Conservation (phyloP, 2,888 invertebrate genomes). For the Melanotus villosus region DNA sequence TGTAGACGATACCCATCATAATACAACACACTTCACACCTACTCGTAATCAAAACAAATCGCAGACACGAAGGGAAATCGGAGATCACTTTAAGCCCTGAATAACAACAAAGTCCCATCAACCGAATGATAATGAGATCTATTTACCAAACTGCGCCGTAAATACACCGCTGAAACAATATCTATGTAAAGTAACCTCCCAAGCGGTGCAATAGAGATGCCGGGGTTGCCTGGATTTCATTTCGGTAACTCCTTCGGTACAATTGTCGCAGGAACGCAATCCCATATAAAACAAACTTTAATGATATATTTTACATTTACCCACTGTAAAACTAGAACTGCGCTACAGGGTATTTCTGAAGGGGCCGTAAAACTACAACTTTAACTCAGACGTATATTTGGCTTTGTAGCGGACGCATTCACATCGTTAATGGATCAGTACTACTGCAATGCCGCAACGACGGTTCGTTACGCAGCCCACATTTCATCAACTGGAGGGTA, state of each 20-base stretch:
- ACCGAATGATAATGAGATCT: constrained; percentile 43
- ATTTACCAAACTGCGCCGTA: constrained; percentile 39
- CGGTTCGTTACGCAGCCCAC: constrained; percentile 59
- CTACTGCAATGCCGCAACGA: constrained; percentile 59
- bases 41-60: constrained; percentile 54
- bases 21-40: constrained; percentile 48
- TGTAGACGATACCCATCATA: constrained; percentile 53
- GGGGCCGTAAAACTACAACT: constrained; percentile 32
- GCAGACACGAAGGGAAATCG: constrained; percentile 43
- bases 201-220: constrained; percentile 41
- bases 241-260: constrained; percentile 33
- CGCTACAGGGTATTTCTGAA: constrained; percentile 32
- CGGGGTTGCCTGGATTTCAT: constrained; percentile 39
- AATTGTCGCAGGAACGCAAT: constrained; percentile 36
- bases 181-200: constrained; percentile 46
- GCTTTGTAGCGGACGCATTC: constrained; percentile 38
- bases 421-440: constrained; percentile 58
- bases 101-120: constrained; percentile 48
- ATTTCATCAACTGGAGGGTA: constrained; percentile 63
- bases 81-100: constrained; percentile 44
- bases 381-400: constrained; percentile 23
- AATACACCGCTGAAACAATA: constrained; percentile 42
- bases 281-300: constrained; percentile 48
- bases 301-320: constrained; percentile 47
- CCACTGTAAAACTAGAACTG: constrained; percentile 26